A percentile compares a stretch with the other conserved stretches of the same genome.
phyloP scores from a whole-genome alignment of 1,140 invertebrate species.

The Asobara japonica region DNA sequence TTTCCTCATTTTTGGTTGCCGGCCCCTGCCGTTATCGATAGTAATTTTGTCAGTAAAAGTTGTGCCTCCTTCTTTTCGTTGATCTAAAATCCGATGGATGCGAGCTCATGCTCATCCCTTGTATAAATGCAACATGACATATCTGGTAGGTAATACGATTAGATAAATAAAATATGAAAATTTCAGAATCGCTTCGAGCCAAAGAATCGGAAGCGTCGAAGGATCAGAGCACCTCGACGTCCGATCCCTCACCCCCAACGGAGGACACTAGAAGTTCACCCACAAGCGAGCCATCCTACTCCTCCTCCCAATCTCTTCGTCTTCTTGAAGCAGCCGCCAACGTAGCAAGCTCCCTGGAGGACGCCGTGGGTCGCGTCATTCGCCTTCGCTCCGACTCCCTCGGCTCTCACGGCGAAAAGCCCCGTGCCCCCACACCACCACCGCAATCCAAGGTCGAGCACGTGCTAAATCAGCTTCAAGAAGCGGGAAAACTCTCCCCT shows the following conservation, averaged over 20 bases:
- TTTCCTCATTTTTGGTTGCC: too few relatives aligned
- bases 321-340: constrained; percentile 74
- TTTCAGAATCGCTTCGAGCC: neutral
- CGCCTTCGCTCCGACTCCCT: constrained; percentile 2
- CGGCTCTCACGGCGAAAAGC: neutral
- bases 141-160: neutral
- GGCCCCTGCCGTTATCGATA: too few relatives aligned
- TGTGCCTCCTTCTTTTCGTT: too few relatives aligned
- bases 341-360: constrained; percentile 74
- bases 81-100: too few relatives aligned
- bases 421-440: neutral
- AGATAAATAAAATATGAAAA: neutral
- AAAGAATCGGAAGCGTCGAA: neutral
- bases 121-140: too few relatives aligned
- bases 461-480: neutral
- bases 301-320: constrained; percentile 54
- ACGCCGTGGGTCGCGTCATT: constrained; percentile 73
- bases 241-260: neutral
- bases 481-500: constrained; percentile 31
- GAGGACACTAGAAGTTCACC: neutral
- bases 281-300: neutral
- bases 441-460: constrained; percentile 2
- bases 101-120: neutral
- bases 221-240: neutral
- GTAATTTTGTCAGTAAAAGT: too few relatives aligned